phyloP scores from a whole-genome alignment of 2,888 invertebrate species.

The Volucella inflata region DNA sequence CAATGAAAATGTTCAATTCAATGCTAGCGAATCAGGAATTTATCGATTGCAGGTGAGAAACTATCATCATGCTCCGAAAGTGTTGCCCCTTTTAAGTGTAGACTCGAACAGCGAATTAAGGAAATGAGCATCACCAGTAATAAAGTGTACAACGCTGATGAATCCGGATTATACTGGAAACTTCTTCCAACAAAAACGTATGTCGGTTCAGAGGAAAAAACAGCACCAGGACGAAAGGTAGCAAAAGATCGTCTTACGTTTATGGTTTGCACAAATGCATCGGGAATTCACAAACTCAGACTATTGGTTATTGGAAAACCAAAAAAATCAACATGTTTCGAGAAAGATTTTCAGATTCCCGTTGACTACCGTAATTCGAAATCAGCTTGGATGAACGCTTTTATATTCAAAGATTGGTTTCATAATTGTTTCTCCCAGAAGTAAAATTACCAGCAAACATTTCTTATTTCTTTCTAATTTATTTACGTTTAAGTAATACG shows the following conservation, averaged over 20 bases:
- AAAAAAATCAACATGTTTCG: neutral
- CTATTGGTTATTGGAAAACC: slow-evolving; percentile 1
- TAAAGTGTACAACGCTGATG: too few relatives aligned
- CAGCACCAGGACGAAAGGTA: slow-evolving; percentile 11
- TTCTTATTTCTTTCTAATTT: too few relatives aligned
- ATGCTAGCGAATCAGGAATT: neutral
- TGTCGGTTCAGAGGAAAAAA: slow-evolving; percentile 7
- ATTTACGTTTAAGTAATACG: too few relatives aligned
- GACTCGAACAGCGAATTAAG: too few relatives aligned
- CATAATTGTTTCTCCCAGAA: too few relatives aligned
- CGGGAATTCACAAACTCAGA: too few relatives aligned
- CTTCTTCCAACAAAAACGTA: slow-evolving; percentile 9
- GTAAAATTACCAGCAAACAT: too few relatives aligned
- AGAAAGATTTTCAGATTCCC: slow-evolving; percentile 6
- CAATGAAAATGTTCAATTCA: neutral
- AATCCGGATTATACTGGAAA: too few relatives aligned
- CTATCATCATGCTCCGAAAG: slow-evolving; percentile 1
- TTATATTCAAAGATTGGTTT: neutral
- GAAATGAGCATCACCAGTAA: slow-evolving; percentile 8
- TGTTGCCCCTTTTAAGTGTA: slow-evolving; percentile 13
- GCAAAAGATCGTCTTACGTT: slow-evolving; percentile 13
- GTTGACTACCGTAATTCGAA: slow-evolving; percentile 2
- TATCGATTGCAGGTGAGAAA: slow-evolving; percentile 12
- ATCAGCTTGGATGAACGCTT: slow-evolving; percentile 7
- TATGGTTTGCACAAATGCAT: slow-evolving; percentile 13